Evolutionary conservation across 1,140 invertebrate genomes (phyloP).

Genomic region (Eriocheir sinensis): DNA sequence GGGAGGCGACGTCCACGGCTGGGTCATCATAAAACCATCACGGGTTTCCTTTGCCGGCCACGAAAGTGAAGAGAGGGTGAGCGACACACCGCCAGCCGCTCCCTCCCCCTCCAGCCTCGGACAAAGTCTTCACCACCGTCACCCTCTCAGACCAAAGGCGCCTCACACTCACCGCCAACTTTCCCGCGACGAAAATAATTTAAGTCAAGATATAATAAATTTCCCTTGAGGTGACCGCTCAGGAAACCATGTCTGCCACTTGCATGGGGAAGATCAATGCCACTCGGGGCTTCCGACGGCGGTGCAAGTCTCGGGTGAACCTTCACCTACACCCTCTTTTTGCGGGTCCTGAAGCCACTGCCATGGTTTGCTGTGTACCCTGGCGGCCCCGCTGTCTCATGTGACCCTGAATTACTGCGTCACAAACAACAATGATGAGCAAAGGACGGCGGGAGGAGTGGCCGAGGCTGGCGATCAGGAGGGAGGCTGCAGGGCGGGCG

Average conservation of each 20-base stretch:
- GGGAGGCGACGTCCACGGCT: slow-evolving; percentile 64
- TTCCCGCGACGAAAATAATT: neutral
- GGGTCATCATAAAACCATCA: slow-evolving; percentile 74
- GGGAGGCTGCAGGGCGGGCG: neutral
- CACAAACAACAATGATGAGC: neutral
- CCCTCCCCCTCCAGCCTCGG: neutral
- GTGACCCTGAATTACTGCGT: neutral
- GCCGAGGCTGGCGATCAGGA: slow-evolving; percentile 7
- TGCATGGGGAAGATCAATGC: neutral
- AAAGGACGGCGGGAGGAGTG: slow-evolving; percentile 2
- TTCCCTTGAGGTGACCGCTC: neutral
- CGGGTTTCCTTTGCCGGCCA: slow-evolving; percentile 52
- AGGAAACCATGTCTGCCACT: neutral
- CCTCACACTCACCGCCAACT: neutral
- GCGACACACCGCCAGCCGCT: neutral
- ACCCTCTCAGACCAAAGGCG: neutral
- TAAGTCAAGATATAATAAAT: neutral
- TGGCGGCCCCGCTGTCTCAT: neutral
- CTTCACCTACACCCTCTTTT: neutral
- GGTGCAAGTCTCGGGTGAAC: neutral
- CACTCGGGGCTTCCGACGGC: neutral
- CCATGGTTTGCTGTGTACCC: neutral
- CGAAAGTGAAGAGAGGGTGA: slow-evolving; percentile 19
- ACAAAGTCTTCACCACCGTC: slow-evolving; percentile 8
- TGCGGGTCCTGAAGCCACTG: neutral